Evolutionary conservation across 2,888 invertebrate species (phyloP), one percentile per base, ranked within the genome.

Genomic region (Synanthedon andrenaeformis): DNA sequence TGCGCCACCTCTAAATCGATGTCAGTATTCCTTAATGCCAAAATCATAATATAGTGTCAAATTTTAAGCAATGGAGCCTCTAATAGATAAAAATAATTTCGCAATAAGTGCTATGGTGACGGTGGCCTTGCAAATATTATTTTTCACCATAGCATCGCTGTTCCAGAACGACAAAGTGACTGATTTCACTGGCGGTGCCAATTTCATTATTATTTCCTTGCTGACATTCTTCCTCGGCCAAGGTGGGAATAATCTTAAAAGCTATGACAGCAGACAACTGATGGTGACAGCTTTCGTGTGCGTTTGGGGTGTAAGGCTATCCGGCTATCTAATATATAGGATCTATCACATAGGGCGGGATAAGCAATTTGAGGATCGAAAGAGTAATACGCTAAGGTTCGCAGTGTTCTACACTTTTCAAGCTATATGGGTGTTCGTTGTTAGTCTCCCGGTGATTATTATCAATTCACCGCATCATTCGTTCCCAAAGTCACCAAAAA

Each of bases 351-450:
- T 96, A 62, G 96, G 96, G 14, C 90, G 96, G 66, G 96, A 97
- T 75, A 95, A 95, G 63, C 92, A 96, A 69, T 97, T 97, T 70
- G 96, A 96, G 70, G 96, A 96, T 74, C 92, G 94, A 55, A 91
- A 93, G 61, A 94, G 95, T 63, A 96, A 96, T 71, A 91, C 93
- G 14, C 91, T 96, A 53, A 89, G 96, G 63, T 96, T 96, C 73
- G 96, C 95, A n/a, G 93, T 96, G 4, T 97, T 96, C 76, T 97
- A 96, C 92, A 95, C 95, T 0, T 97, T 97, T 78, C 84, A 95
- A 92, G 95, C 95, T 14, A 88, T 97, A 23, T 97, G 97, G 97
- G 97, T 96, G 45, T 96, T 94, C 68, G 89, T 94, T 14, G 97
- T 97, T 28, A 96, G 96, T 79, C 86, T 97, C 60, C 96, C 97